Percentiles rank a stretch among this genome's conserved stretches.
These are phyloP conservation scores for Phylloscopus trochiloides DNA, from an alignment of 2,113 vertebrate species.

Conservation along the genomic window DNA sequence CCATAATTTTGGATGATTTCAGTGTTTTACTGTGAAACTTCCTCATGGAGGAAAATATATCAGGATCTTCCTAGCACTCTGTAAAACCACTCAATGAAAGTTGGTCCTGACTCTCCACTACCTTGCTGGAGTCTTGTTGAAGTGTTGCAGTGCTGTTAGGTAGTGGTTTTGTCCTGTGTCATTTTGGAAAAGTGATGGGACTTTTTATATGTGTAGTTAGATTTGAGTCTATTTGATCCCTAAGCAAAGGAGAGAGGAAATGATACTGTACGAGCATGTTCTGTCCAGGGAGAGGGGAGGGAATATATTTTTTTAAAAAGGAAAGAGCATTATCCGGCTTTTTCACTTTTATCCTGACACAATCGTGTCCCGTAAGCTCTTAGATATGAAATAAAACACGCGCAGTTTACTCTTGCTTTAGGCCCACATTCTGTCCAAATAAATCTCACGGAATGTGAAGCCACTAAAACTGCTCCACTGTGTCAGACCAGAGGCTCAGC, in stretches of 20 bases:
- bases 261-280: not conserved
- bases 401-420: not conserved
- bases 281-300: fast-evolving
- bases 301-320: not conserved
- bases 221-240: not conserved
- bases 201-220: not conserved
- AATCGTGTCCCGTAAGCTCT: not conserved
- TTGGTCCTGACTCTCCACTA: not conserved
- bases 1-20: not conserved
- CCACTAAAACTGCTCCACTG: not conserved
- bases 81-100: not conserved
- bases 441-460: not conserved
- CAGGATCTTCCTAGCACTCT: not conserved
- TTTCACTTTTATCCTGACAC: not conserved
- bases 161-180: not conserved
- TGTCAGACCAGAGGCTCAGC: not conserved
- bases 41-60: not conserved
- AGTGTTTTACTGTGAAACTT: not conserved
- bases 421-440: not conserved
- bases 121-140: not conserved
- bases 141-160: not conserved
- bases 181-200: not conserved
- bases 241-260: not conserved
- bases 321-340: not conserved
- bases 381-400: not conserved